Evolutionary conservation across 1,140 invertebrate species (phyloP), one percentile per base, ranked within the genome.

Genomic region (Parapsyche elsis): DNA sequence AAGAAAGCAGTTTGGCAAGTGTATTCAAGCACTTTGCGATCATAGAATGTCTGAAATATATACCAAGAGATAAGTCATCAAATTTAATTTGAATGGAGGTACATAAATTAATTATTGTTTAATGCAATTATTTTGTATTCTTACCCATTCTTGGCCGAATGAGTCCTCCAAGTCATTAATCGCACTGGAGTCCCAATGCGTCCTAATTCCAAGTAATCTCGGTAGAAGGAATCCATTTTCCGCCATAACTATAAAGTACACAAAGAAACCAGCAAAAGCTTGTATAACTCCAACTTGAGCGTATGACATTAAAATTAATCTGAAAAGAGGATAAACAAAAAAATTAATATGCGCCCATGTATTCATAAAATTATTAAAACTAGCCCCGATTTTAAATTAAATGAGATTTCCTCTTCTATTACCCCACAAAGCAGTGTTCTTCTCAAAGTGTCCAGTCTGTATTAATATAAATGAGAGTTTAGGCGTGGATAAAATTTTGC

Each of bases 1-100:
- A 96, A 95, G 86, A 95, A 96, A 53, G 94, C 94, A 21, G 94
- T 95, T 84, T 95, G 93, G 81, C 94, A 95, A 57, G 94, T 95
- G 85, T 94, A 94, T 84, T 96, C 91, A 21, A 97, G 86, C 26
- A 91, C 90, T 89, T 96, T 96, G 64, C 95, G 89, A 81, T 92
- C 91, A n/a, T 89, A 84, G 84, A 94, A 97, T 0, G 93, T 93
- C 57, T 61, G 57, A 61, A 61, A 61, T 1, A 19, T 19, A 19
- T 61, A 5, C 14, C 14, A 53, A 53, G 4, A 14, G 12, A 53
- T 53, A n/a, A 9, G 45, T 46, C 45, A 46, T 5, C 14, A 46
- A 46, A n/a, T n/a, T n/a, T n/a, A n/a, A n/a, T n/a, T n/a, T n/a
- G n/a, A n/a, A n/a, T n/a, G n/a, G n/a, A n/a, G n/a, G n/a, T n/a